Evolutionary conservation across 2,113 vertebrate genomes (phyloP).

Genomic region (Meles meles): DNA sequence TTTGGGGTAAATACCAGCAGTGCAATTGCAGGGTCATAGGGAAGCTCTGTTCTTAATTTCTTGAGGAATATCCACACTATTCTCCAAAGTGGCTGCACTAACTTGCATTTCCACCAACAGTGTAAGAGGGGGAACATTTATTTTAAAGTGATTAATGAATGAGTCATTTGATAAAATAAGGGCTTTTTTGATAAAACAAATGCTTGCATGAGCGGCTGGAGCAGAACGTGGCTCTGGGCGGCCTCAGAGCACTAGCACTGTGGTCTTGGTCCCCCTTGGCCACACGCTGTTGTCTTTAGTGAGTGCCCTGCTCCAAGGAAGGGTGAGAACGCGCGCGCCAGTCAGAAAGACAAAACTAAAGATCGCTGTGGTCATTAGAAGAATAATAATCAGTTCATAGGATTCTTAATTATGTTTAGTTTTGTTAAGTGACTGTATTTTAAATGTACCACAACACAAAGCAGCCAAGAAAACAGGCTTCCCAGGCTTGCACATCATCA

Average conservation of each 20-base stretch:
- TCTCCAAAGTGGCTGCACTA: too few relatives aligned
- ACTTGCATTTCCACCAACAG: too few relatives aligned
- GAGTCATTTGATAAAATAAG: not conserved
- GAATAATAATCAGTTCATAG: fast-evolving
- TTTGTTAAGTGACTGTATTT: not conserved
- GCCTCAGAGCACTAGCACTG: not conserved
- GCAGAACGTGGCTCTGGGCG: not conserved
- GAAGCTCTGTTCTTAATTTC: too few relatives aligned
- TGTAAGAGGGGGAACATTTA: not conserved
- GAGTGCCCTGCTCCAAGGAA: not conserved
- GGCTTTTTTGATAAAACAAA: not conserved
- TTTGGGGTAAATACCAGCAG: too few relatives aligned
- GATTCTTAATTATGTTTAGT: not conserved
- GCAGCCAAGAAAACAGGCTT: not conserved
- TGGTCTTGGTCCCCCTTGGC: not conserved
- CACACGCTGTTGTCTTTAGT: not conserved
- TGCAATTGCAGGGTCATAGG: too few relatives aligned
- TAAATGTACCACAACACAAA: too few relatives aligned
- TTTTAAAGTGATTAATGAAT: not conserved
- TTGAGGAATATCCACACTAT: too few relatives aligned
- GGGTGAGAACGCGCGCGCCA: not conserved
- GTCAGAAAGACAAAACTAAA: too few relatives aligned
- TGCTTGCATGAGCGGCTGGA: not conserved
- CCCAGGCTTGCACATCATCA: not conserved
- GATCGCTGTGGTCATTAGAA: fast-evolving